Evolutionary conservation across 2,888 invertebrate genomes (phyloP), one percentile per base, ranked within the genome.

Genomic region (Calliphora vomitoria): DNA sequence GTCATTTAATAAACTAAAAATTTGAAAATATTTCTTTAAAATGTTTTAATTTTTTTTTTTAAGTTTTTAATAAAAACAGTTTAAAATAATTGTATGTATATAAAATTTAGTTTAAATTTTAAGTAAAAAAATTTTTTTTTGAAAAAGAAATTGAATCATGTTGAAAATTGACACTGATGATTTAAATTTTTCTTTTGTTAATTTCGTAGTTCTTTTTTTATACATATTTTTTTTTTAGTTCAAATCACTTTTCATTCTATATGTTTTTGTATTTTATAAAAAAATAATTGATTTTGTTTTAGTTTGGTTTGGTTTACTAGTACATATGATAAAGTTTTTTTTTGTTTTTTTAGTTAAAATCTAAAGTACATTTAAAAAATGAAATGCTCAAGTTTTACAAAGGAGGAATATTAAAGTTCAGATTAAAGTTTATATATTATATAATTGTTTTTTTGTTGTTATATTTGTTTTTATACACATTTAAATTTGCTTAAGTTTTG

Each of bases 131-230:
- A 35, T 6, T 41, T 35, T 74, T 38, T 44, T 68, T 66, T n/a
- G 20, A 58, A 69, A 81, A 81, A 69, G 15, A 79, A 85, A 87
- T 87, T 85, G 87, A 85, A 82, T 85, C 68, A 25, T 60, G 74
- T 82, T 82, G 69, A 82, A 87, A 85, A 87, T 87, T 87, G 87
- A 87, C 87, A 82, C 87, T 79, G 85, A 85, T 85, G 55, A 50
- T 86, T 25, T 25, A 25, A 25, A 25, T 25, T 25, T 25, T 25
- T 53, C 20, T 64, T 53, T 68, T 58, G 25, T 66, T 41, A 18
- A 53, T 82, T 74, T 74, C 41, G 35, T 58, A 10, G 13, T 74
- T 18, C 31, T 47, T 74, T 60, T 58, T 58, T 74, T 71, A 41
- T 47, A 15, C 25, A 71, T 31, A 76, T 13, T 47, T 74, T 35